Evolutionary conservation across 1,140 invertebrate species (phyloP), one percentile per base, ranked within the genome.

Genomic region (Pomacea maculata): DNA sequence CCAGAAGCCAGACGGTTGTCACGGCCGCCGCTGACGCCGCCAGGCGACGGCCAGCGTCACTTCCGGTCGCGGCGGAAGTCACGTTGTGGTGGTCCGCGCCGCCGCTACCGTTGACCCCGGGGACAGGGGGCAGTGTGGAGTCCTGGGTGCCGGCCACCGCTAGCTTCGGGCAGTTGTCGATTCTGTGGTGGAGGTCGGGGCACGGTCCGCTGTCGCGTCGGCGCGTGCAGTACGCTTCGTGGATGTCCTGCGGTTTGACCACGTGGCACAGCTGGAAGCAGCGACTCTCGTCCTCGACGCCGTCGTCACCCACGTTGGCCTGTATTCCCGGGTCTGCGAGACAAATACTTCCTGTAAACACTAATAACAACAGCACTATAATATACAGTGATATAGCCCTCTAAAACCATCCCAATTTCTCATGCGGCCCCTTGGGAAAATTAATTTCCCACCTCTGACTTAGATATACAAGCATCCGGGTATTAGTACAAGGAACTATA

Each of bases 231-330:
- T 52, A 77, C 1, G 75, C 67, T 19, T n/a, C 52, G 17, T 52
- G 21, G 63, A 77, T 77, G 29, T 29, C 63, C 11, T 63, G 25
- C 25, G 25, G 6, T 63, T 63, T 77, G 29, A 77, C 52, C 75
- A 77, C 34, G 34, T 77, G 75, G 25, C 75, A 77, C 29, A 77
- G n/a, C 63, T 77, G 75, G 63, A 77, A 77, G 75, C 75, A 77
- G 61, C 29, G 25, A 45, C 57, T 25, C 17, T 54, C 57, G 55
- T 79, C 57, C 15, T 79, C 21, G 17, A 29, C 15, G 8, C 29
- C 7, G 55, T 78, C 34, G 29, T 75, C 29, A n/a, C 14, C 17
- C 5, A 57, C 17, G 19, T 21, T 17, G 15, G 0, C 55, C 14
- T 61, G 55, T 61, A 61, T 61, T 11, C 11, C 57, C 57, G 15